Base-by-base conservation (phyloP, 2,888 invertebrate genomes). In the Eupithecia abbreviata region DNA sequence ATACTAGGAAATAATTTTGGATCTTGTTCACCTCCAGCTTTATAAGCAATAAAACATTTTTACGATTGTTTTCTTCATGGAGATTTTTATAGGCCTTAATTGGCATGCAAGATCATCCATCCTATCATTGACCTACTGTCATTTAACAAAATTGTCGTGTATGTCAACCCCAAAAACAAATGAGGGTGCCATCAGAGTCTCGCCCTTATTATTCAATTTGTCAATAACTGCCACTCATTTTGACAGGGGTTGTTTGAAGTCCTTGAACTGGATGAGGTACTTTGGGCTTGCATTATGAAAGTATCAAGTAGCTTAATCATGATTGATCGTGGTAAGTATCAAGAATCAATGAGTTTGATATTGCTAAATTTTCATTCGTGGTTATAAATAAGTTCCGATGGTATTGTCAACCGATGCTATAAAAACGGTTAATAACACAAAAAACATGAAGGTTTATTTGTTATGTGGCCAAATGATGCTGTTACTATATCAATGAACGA, bases 161-260 rank as follows among this genome's bases (percentile, higher is more conserved):
- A 78, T 75, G 77, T 77, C 79, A 78, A 76, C 71, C 75, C 72
- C 58, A 80, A 80, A 77, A 82, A 77, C 77, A 72, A 78, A 81
- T 78, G 73, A 79, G 79, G 80, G 81, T 79, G 71, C 67, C 72
- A 47, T 66, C 67, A 74, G 15, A 74, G 76, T 77, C 73, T 75
- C 81, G 76, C 77, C 79, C 81, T 75, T 76, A 77, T 81, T 80
- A 82, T 79, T 81, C 80, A 81, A 82, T 81, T 81, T 82, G 82
- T 82, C 82, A 82, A 82, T 82, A 81, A 79, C 77, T 77, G 81
- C 73, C 82, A 80, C 43, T 74, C 79, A 70, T 69, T 10, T 49
- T 82, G 82, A 82, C 74, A 79, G 76, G 78, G 80, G 82, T 81
- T 66, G 66, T 71, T 80, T 75, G 77, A 77, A 77, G 73, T 55